Evolutionary conservation across 2,797 vertebrate genomes (phyloP).

Genomic region (Orientallactaga sibirica): DNA sequence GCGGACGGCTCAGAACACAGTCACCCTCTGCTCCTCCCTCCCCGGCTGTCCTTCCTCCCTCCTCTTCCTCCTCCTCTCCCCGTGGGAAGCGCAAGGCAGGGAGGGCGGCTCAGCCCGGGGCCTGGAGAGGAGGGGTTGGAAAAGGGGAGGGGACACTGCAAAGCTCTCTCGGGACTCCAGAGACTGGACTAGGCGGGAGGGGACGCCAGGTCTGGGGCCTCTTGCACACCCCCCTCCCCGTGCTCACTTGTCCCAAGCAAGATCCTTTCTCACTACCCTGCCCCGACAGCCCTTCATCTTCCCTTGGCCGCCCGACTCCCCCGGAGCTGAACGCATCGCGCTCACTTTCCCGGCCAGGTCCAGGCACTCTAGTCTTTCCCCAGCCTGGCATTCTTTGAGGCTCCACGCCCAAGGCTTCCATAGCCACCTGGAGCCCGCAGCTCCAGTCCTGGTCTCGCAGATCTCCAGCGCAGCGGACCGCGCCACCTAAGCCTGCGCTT

Average conservation of each 20-base stretch:
- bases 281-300: neutral
- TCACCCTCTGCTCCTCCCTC: constrained; percentile 20
- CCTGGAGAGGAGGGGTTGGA: neutral
- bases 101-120: constrained; percentile 36
- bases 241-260: neutral
- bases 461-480: neutral
- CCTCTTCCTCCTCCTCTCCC: constrained; percentile 77
- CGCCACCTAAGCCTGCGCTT: neutral
- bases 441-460: neutral
- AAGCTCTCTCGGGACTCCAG: neutral
- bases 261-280: neutral
- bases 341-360: neutral
- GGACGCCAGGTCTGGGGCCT: neutral
- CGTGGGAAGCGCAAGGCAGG: constrained; percentile 70
- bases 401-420: neutral
- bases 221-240: neutral
- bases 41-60: constrained; percentile 64
- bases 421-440: neutral
- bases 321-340: neutral
- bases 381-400: no score
- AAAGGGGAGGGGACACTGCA: neutral
- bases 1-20: constrained; percentile 28
- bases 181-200: constrained; percentile 43
- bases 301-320: neutral
- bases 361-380: no score